Percentiles rank a stretch among this genome's conserved stretches.
phyloP scores from a whole-genome alignment of 2,888 invertebrate genomes.

The Uropetala carovei region DNA sequence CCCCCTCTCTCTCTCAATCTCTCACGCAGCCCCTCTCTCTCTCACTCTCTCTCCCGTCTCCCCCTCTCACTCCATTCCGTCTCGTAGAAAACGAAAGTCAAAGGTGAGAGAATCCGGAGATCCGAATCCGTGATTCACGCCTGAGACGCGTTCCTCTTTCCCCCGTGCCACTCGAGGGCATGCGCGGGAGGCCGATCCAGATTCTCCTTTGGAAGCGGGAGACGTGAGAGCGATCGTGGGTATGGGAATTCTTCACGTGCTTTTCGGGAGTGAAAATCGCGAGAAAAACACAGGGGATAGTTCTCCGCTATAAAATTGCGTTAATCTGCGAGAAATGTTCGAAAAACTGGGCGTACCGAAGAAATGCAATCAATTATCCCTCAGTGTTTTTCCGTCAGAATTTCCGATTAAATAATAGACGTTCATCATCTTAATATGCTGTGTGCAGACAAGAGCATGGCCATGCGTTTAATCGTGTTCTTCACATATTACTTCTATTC shows the following conservation, averaged over 20 bases:
- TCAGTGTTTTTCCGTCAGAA: no score
- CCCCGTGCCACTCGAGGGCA: background rate
- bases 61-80: background rate
- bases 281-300: background rate
- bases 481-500: no score
- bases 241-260: no score
- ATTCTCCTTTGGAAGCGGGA: background rate
- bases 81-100: background rate
- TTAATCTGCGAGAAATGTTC: background rate
- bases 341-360: no score
- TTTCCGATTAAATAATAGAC: no score
- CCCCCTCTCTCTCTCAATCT: background rate
- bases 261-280: background rate
- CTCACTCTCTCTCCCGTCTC: background rate
- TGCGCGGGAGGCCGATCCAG: background rate
- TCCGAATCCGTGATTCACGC: background rate
- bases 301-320: background rate
- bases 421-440: no score
- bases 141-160: no score
- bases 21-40: background rate
- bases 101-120: background rate
- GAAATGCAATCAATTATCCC: no score
- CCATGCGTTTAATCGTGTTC: no score
- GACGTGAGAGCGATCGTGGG: no score
- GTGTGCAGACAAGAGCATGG: no score